Percentiles rank a stretch among this genome's conserved stretches.
Conservation (phyloP, 1,140 invertebrate species). For the Pseudobourletiella spinata region DNA sequence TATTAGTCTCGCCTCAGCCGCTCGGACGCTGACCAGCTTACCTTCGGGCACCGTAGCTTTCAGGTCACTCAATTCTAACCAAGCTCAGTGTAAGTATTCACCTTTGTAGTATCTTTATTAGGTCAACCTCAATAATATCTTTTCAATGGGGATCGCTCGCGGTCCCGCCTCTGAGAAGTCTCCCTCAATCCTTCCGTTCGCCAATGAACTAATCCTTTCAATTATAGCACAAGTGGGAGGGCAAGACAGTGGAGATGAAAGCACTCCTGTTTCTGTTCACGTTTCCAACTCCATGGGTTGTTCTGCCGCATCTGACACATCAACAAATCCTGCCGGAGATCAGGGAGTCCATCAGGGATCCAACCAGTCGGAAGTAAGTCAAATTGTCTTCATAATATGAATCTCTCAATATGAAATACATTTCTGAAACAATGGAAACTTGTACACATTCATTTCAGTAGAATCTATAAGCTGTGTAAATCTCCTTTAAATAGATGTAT, state of each 20-base stretch:
- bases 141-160: too few species aligned
- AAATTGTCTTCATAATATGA: too few species aligned
- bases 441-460: too few species aligned
- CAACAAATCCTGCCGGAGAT: background rate
- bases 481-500: too few species aligned
- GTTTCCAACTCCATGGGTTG: constrained; percentile 1
- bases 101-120: too few species aligned
- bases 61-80: background rate
- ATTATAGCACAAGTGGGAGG: background rate
- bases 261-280: constrained; percentile 2
- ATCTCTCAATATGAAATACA: too few species aligned
- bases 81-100: background rate
- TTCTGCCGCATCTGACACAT: background rate
- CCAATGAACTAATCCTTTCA: too few species aligned
- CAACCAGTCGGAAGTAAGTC: background rate
- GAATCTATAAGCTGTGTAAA: too few species aligned
- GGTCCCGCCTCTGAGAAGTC: too few species aligned
- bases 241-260: constrained; percentile 17
- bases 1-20: background rate
- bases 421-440: too few species aligned
- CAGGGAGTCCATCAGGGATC: background rate
- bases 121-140: too few species aligned
- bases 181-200: too few species aligned
- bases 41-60: background rate
- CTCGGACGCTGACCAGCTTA: background rate